Evolutionary conservation across 2,797 vertebrate genomes (phyloP), one percentile per base, ranked within the genome.

Genomic region (Lepilemur septentrionalis): DNA sequence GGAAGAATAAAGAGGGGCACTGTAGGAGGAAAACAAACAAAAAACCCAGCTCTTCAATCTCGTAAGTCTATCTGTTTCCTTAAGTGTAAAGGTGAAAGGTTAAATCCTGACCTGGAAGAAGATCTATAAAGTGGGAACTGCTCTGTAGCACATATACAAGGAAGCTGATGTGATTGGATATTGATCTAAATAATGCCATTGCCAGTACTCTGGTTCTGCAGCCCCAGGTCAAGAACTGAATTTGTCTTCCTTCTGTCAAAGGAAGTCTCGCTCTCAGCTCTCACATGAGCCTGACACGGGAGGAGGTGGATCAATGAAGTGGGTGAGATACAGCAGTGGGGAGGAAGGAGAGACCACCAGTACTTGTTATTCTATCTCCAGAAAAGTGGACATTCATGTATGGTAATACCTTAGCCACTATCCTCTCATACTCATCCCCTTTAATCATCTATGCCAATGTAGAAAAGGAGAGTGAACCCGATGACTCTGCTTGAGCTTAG

Each of bases 251-350:
- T 72, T 50, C 48, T 48, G 30, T 67, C n/a, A 88, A 38, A 78
- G 63, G 57, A 79, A 67, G 23, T n/a, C 41, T 59, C 0, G 13
- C 30, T 23, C 13, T 65, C 20, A 73, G 55, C 12, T 91, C 48
- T 35, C 52, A 8, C 7, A 0, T 3, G 67, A 10, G 3, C 5
- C n/a, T 67, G 55, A 22, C 20, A 38, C 0, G 7, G 32, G 38
- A 63, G 28, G 5, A 67, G 35, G 23, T 78, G 10, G 32, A n/a
- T 7, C 38, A 25, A 14, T 50, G 63, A 55, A 55, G 35, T 4
- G 10, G 30, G 46, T 13, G 76, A 88, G 65, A 65, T 5, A 57
- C 12, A 65, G 32, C 14, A 50, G 30, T 12, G 14, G 52, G 23
- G 38, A 25, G n/a, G 28, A 72, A 35, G 30, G 38, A 32, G 35